Base-by-base conservation (phyloP, 2,113 vertebrate species). In the Ceyx margarethae region DNA sequence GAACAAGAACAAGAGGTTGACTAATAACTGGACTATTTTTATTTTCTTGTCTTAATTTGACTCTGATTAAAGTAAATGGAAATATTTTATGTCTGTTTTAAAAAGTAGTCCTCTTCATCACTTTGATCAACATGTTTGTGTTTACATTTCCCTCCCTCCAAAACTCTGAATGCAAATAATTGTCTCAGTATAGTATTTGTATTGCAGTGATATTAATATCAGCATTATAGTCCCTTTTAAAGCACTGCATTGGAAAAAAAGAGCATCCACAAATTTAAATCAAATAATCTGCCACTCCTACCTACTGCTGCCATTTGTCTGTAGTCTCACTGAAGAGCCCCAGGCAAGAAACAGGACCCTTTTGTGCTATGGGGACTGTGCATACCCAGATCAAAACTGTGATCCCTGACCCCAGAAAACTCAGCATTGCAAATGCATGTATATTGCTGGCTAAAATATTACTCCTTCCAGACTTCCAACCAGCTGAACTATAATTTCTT, bases 361-460 rank as follows among this genome's bases (percentile, higher is more conserved):
- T 72, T 67, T 92, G 92, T 89, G 78, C 50, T 69, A 5, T 8
- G 4, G 71, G 58, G 37, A 37, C 66, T 85, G 43, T 71, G 75
- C n/a, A 53, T 54, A 53, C 10, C 79, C 72, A 65, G 92, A 89
- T 91, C 89, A 92, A 87, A 95, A 89, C 5, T 0, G n/a, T 82
- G 65, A 80, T 75, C 85, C 20, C 23, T 90, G 81, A 91, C 94
- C 85, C 68, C 72, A 75, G 8, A 81, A 81, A 85, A 79, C 82
- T 91, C 80, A 91, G 90, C 68, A 91, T 90, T 94, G 91, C 89
- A 93, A 94, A 91, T 94, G 14, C 50, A 64, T 77, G 31, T 66
- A 40, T 87, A 31, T 85, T 80, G 19, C 56, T 83, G 45, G 45
- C 65, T 93, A 78, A 91, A 93, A 91, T 71, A 58, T 11, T 25